Evolutionary conservation across 2,797 vertebrate species (phyloP), one percentile per base, ranked within the genome.

Genomic region (Arctocebus calabarensis): DNA sequence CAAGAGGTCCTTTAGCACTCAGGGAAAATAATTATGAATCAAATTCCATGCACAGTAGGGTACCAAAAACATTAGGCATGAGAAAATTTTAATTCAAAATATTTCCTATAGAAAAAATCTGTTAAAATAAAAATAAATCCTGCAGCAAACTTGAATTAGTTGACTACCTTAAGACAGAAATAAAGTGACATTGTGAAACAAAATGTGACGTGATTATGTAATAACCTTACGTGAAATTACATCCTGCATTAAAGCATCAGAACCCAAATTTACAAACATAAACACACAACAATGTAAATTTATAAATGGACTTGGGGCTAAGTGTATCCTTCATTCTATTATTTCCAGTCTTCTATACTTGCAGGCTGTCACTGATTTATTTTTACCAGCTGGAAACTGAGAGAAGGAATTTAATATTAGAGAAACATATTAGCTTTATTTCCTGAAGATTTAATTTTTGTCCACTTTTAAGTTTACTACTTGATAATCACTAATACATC

Each of bases 331-430:
- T 45, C 27, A 83, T 86, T 90, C 88, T 59, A 88, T 75, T 48
- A 82, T 78, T 94, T 93, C 17, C 34, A 92, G 84, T 96, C 74
- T 94, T 95, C 32, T 45, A 75, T 22, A 82, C 27, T 81, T 48
- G 61, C 5, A 74, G 81, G 11, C 66, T 91, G 37, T 77, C 84
- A 88, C n/a, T 96, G 34, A 89, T 95, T 95, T 64, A 77, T 84
- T 96, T 96, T 96, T 82, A 96, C 71, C 61, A 91, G 59, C 57
- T 97, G 92, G 86, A 98, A 97, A 94, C 88, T 73, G 81, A 57
- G 93, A 97, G 20, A 97, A 34, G 19, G 92, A 98, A 96, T 96
- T 87, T 95, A 97, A 96, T 96, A 94, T 84, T 87, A 97, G 61
- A 93, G 0, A 82, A 93, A 88, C 45, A 86, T 78, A 97, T 89